A percentile compares a stretch with the other conserved stretches of the same genome.
phyloP scores from a whole-genome alignment of 2,113 vertebrate genomes.

The Oxygymnocypris stewartii region DNA sequence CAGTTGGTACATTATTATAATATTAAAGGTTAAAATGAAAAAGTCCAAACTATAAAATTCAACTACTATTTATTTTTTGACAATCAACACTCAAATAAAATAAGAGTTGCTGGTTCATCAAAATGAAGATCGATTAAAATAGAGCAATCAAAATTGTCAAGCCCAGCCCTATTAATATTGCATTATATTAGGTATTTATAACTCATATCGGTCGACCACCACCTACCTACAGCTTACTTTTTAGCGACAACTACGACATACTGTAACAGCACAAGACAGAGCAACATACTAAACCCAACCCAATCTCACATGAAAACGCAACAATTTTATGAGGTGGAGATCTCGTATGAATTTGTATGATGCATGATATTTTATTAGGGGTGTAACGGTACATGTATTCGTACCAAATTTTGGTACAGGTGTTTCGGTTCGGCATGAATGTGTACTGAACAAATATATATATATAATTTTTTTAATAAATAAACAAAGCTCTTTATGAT shows the following conservation, averaged over 20 bases:
- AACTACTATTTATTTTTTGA: background rate
- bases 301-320: background rate
- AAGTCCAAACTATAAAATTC: background rate
- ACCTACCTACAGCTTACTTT: constrained; percentile 22
- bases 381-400: too few relatives aligned
- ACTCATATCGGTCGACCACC: background rate
- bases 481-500: too few relatives aligned
- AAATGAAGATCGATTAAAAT: background rate
- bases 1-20: background rate
- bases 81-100: background rate
- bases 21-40: background rate
- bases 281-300: background rate
- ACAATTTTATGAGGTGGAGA: background rate
- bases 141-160: background rate
- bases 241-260: constrained; percentile 2
- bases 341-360: background rate
- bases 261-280: background rate
- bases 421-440: too few relatives aligned
- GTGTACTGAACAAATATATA: too few relatives aligned
- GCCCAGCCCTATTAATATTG: background rate
- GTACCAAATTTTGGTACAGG: too few relatives aligned
- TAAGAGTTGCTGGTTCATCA: background rate
- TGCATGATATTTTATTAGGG: background rate
- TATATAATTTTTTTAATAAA: too few relatives aligned
- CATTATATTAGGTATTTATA: background rate